A percentile compares a stretch with the other conserved stretches of the same genome.
Conservation (phyloP, 2,888 invertebrate genomes). For the Eilema griseolum region DNA sequence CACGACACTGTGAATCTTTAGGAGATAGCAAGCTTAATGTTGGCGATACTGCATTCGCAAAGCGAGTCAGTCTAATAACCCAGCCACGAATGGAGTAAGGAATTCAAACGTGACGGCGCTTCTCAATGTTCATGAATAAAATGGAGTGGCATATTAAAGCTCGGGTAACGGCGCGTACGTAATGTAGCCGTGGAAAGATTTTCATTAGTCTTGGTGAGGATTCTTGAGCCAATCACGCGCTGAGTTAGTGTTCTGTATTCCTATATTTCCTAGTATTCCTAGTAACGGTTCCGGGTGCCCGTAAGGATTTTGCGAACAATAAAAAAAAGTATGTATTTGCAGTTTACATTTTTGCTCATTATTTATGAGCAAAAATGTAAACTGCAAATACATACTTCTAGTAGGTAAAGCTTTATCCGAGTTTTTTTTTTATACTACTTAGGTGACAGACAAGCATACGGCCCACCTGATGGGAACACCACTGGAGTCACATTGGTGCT, state of each 20-base stretch:
- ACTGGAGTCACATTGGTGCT: too few species aligned
- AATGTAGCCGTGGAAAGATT: constrained; percentile 50
- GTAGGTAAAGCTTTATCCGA: too few species aligned
- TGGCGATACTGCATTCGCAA: constrained; percentile 42
- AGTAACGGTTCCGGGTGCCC: too few species aligned
- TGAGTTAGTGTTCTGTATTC: constrained; percentile 26
- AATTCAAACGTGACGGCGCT: constrained; percentile 49
- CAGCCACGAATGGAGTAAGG: constrained; percentile 44
- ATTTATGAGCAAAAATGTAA: too few species aligned
- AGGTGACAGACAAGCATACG: too few species aligned
- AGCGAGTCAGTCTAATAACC: constrained; percentile 47
- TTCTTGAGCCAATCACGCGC: constrained; percentile 41
- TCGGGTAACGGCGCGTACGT: constrained; percentile 41
- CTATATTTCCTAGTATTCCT: not conserved
- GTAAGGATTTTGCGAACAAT: too few species aligned
- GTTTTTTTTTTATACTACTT: too few species aligned
- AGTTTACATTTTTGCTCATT: not conserved
- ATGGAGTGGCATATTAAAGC: constrained; percentile 51
- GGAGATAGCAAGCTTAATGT: not conserved
- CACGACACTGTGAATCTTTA: not conserved
- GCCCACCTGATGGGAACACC: too few species aligned
- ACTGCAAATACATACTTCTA: too few species aligned
- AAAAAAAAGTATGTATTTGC: too few species aligned
- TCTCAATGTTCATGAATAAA: constrained; percentile 46
- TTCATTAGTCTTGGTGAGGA: constrained; percentile 46